Conservation (phyloP, 1,140 invertebrate species). For the Triops longicaudatus region DNA sequence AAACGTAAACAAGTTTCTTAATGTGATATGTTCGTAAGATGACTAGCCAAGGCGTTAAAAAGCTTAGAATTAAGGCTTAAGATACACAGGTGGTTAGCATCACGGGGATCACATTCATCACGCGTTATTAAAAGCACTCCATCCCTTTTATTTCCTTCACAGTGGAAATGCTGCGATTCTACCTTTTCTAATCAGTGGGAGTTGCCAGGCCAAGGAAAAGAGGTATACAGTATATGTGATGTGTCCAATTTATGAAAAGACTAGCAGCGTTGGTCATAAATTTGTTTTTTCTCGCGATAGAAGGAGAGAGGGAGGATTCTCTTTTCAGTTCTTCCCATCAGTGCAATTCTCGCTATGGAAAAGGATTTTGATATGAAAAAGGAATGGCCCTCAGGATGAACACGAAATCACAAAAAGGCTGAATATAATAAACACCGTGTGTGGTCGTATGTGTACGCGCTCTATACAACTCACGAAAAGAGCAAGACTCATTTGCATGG, state of each 20-base stretch:
- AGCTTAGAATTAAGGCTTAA: neutral
- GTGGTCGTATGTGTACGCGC: constrained; percentile 1
- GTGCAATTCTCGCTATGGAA: neutral
- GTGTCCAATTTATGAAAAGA: constrained; percentile 15
- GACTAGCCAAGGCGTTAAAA: neutral
- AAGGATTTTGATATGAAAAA: neutral
- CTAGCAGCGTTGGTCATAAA: neutral
- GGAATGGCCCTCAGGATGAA: neutral
- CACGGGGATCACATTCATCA: neutral
- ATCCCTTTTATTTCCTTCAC: neutral
- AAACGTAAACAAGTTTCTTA: neutral
- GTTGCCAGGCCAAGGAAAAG: neutral
- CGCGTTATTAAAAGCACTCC: neutral
- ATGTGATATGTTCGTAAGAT: neutral
- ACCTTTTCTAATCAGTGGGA: constrained; percentile 12
- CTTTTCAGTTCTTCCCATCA: neutral
- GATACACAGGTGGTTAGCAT: neutral
- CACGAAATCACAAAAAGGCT: neutral
- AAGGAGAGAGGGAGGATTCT: neutral
- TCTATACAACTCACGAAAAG: neutral
- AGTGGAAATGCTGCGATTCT: neutral
- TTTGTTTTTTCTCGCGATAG: neutral
- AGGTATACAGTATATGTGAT: neutral
- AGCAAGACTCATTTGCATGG: neutral
- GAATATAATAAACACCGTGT: neutral